Evolutionary conservation across 2,797 vertebrate genomes (phyloP).

Genomic region (Pyrocephalus nanus): DNA sequence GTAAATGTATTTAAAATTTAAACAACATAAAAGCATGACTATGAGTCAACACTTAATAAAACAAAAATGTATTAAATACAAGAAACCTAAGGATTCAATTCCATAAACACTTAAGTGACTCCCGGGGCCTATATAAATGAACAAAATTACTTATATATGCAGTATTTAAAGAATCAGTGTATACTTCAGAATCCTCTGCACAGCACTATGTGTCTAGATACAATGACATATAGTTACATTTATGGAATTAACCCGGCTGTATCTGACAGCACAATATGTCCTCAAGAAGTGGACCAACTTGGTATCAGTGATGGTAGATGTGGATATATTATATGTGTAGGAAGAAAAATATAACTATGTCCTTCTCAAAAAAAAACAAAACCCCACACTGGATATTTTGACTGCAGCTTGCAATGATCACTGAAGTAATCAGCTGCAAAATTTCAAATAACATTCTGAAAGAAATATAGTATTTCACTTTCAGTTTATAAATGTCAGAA

Average conservation of each 20-base stretch:
- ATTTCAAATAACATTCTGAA: background rate
- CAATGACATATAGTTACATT: background rate
- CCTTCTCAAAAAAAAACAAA: background rate
- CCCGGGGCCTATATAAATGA: background rate
- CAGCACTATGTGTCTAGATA: background rate
- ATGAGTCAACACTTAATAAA: background rate
- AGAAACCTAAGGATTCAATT: background rate
- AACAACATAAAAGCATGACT: background rate
- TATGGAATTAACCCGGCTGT: background rate
- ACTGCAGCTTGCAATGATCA: background rate
- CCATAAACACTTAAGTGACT: background rate
- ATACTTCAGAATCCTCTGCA: background rate
- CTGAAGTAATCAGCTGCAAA: background rate
- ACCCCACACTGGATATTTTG: background rate
- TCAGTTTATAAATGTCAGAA: background rate
- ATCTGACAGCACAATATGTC: background rate
- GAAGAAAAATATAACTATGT: background rate
- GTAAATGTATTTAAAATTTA: constrained; percentile 42
- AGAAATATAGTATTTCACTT: background rate
- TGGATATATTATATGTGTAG: background rate
- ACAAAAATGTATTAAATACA: background rate
- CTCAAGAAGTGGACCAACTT: background rate
- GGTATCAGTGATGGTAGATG: background rate
- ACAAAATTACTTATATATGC: background rate
- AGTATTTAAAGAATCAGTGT: background rate